phyloP scores from a whole-genome alignment of 2,113 vertebrate species.

The Trogon surrucura region DNA sequence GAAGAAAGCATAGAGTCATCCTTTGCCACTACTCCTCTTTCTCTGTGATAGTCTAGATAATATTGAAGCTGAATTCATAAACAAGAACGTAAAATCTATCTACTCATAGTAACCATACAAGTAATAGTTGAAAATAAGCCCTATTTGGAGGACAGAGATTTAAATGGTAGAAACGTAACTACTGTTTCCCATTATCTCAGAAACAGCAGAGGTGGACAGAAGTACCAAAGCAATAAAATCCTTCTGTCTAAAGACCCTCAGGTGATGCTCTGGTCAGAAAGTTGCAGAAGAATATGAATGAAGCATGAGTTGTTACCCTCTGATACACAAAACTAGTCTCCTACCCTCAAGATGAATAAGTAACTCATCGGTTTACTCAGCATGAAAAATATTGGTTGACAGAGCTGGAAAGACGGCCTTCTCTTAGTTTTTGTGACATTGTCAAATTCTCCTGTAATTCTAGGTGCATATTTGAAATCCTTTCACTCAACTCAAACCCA shows the following conservation, averaged over 20 bases:
- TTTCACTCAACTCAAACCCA: not conserved
- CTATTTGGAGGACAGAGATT: not conserved
- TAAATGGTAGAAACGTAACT: not conserved
- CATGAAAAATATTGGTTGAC: not conserved
- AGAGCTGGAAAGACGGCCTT: not conserved
- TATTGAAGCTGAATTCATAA: not conserved
- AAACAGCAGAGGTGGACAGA: not conserved
- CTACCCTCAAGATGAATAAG: not conserved
- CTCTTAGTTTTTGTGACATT: not conserved
- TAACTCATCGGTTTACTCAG: not conserved
- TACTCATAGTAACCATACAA: not conserved
- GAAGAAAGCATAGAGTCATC: not conserved
- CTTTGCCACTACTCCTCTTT: not conserved
- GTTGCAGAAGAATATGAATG: not conserved
- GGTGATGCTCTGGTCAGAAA: not conserved
- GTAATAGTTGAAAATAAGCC: not conserved
- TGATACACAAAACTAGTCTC: not conserved
- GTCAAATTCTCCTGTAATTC: not conserved
- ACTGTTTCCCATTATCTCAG: not conserved
- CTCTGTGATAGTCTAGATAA: not conserved
- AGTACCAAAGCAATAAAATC: not conserved
- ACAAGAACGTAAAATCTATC: not conserved
- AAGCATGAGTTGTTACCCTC: not conserved
- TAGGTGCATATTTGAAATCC: not conserved
- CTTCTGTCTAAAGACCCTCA: not conserved